Conservation (phyloP, 2,113 vertebrate species). For the Periophthalmodon schlosseri region DNA sequence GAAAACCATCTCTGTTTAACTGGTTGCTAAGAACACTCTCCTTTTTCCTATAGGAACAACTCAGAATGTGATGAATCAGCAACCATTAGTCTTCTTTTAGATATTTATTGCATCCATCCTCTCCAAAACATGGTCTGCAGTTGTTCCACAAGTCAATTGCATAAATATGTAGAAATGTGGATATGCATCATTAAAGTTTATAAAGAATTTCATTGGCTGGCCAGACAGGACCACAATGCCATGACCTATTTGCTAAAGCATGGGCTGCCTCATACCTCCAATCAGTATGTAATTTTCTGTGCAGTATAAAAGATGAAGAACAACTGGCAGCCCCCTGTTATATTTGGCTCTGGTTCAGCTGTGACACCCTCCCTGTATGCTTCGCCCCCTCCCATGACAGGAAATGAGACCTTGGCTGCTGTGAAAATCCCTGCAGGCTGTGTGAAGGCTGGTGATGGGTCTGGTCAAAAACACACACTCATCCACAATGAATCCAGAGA, state of each 20-base stretch:
- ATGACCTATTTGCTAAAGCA: not conserved
- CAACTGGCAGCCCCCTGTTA: slow-evolving; percentile 45
- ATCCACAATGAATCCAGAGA: not conserved
- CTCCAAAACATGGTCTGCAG: not conserved
- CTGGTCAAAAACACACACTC: not conserved
- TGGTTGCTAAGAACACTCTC: not conserved
- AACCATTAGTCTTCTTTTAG: not conserved
- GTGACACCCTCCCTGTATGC: slow-evolving; percentile 49
- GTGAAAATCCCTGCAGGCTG: slow-evolving; percentile 40
- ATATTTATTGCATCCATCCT: not conserved
- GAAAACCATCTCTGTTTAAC: not conserved
- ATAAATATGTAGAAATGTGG: not conserved
- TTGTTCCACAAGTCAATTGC: not conserved
- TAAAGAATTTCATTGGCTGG: not conserved
- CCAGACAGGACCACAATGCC: not conserved
- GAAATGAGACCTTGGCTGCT: slow-evolving; percentile 66
- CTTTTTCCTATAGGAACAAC: slow-evolving; percentile 7
- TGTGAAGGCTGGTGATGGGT: slow-evolving; percentile 23
- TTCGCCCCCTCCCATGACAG: slow-evolving; percentile 48
- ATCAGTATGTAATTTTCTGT: slow-evolving; percentile 5
- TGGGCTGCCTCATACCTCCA: not conserved
- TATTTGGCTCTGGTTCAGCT: slow-evolving; percentile 54
- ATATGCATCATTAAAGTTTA: not conserved
- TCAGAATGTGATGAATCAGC: not conserved
- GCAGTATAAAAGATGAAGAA: not conserved